A percentile compares a stretch with the other conserved stretches of the same genome.
Conservation (phyloP, 2,888 invertebrate species). For the Mesopsocus fuscifrons region DNA sequence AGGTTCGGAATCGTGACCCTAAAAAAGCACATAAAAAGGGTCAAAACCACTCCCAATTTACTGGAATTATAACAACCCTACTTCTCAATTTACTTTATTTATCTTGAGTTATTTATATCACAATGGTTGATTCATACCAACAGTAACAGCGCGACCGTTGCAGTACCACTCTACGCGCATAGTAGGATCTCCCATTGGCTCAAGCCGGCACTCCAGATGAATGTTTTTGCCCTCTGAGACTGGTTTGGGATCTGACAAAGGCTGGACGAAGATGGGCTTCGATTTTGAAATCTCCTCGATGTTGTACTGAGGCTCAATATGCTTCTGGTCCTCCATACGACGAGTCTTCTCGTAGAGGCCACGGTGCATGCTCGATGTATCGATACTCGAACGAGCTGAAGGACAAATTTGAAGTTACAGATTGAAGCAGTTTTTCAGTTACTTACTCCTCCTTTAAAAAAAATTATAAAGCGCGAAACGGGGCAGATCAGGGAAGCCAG, state of each 20-base stretch:
- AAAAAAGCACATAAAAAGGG: slow-evolving; percentile 2
- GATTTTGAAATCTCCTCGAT: slow-evolving; percentile 86
- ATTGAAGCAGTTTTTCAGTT: background rate
- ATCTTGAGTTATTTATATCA: too few relatives aligned
- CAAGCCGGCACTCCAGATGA: slow-evolving; percentile 76
- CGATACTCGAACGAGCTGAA: slow-evolving; percentile 70
- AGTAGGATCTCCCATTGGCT: slow-evolving; percentile 90
- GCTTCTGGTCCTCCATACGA: slow-evolving; percentile 66
- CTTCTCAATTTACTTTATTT: too few relatives aligned
- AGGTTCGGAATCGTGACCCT: slow-evolving; percentile 74
- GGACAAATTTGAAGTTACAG: slow-evolving; percentile 17
- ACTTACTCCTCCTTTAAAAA: background rate
- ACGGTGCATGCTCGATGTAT: slow-evolving; percentile 79
- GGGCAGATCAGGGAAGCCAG: too few relatives aligned
- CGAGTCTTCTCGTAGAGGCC: slow-evolving; percentile 72
- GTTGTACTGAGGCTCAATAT: slow-evolving; percentile 71
- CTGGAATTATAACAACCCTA: too few relatives aligned
- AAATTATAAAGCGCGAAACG: too few relatives aligned
- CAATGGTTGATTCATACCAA: too few relatives aligned
- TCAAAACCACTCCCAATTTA: too few relatives aligned
- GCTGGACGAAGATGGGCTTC: slow-evolving; percentile 85
- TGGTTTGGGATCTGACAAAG: slow-evolving; percentile 68
- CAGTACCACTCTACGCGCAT: slow-evolving; percentile 94
- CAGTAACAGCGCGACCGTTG: slow-evolving; percentile 74
- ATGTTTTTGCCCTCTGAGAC: slow-evolving; percentile 76